Conservation (phyloP, 2,113 vertebrate species). For the Clarias macrocephalus region DNA sequence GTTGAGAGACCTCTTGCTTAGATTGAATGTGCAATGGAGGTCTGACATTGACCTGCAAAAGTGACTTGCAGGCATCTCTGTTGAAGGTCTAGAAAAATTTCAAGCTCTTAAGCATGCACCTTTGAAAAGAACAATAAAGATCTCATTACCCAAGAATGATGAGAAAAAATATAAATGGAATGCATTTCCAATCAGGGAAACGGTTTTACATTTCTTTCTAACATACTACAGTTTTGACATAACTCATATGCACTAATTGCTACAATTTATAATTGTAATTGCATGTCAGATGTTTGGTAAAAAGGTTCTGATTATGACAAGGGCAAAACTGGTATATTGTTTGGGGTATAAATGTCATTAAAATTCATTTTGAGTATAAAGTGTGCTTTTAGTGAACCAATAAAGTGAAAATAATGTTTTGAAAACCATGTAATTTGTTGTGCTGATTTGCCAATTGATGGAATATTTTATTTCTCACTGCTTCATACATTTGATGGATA, state of each 20-base stretch:
- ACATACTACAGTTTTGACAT: slow-evolving; percentile 12
- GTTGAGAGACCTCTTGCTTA: neutral
- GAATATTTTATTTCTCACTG: neutral
- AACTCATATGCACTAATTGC: slow-evolving; percentile 2
- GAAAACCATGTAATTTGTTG: neutral
- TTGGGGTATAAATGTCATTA: neutral
- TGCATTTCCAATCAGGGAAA: neutral
- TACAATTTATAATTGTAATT: neutral
- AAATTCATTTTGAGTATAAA: slow-evolving; percentile 41
- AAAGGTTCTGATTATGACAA: neutral
- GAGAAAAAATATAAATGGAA: neutral
- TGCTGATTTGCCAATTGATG: neutral
- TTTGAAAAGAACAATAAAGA: neutral
- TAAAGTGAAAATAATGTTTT: slow-evolving; percentile 43
- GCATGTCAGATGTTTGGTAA: slow-evolving; percentile 20
- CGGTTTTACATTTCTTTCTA: neutral
- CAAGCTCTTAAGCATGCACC: neutral
- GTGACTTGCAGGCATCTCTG: neutral
- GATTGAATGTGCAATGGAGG: no score
- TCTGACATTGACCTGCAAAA: neutral
- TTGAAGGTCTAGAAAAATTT: neutral
- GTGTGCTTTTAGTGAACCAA: slow-evolving; percentile 44
- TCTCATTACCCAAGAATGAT: neutral
- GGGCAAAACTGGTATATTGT: neutral
- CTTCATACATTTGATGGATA: neutral